These are phyloP conservation scores for Eulemur macaco DNA, from an alignment of 2,113 vertebrate genomes.

Conservation along the genomic window DNA sequence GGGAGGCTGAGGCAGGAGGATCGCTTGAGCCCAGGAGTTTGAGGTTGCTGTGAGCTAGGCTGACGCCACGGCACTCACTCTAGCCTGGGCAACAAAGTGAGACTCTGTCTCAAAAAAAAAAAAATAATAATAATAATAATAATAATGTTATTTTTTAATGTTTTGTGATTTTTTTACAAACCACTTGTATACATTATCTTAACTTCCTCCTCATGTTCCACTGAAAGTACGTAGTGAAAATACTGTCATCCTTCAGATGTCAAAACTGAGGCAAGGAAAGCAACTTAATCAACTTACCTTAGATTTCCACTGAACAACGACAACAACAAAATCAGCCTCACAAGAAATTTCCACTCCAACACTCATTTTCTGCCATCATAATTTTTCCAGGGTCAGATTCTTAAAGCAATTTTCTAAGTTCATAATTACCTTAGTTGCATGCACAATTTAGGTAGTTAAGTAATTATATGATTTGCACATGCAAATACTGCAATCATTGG, in stretches of 20 bases:
- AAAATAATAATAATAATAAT: too few species aligned
- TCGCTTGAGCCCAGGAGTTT: too few species aligned
- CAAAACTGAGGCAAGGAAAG: conserved; percentile 49
- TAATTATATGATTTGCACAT: conserved; percentile 80
- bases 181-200: neutral
- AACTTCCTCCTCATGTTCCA: neutral
- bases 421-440: conserved; percentile 77
- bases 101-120: too few species aligned
- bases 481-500: conserved; percentile 77
- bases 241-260: conserved; percentile 62
- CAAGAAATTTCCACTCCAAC: conserved; percentile 57
- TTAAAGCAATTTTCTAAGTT: conserved; percentile 74
- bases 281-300: conserved; percentile 52
- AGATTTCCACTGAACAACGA: conserved; percentile 49
- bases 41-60: too few species aligned
- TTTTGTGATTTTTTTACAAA: neutral
- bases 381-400: conserved; percentile 75
- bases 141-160: neutral
- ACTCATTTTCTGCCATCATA: conserved; percentile 73
- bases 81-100: too few species aligned
- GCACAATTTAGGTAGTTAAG: conserved; percentile 80
- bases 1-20: too few species aligned
- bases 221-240: neutral
- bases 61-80: too few species aligned
- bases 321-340: conserved; percentile 68